Evolutionary conservation across 1,140 invertebrate genomes (phyloP).

Genomic region (Mylabris phalerata): DNA sequence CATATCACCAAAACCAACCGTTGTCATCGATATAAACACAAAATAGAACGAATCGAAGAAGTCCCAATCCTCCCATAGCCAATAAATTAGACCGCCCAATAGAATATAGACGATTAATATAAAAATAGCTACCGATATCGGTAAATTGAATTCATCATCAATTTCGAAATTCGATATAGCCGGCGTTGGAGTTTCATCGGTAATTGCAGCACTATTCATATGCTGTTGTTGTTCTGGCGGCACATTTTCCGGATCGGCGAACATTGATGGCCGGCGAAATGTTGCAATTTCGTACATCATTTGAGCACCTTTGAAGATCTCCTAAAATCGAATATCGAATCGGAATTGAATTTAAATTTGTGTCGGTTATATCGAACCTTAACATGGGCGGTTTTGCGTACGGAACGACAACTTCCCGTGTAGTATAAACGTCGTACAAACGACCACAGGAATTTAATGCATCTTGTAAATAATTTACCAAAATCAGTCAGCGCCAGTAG

Average conservation of each 20-base stretch:
- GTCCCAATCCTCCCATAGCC: slow-evolving; percentile 70
- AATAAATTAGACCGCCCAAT: slow-evolving; percentile 71
- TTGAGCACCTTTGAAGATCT: slow-evolving; percentile 75
- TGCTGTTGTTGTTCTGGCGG: background rate
- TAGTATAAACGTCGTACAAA: slow-evolving; percentile 81
- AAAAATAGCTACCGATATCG: slow-evolving; percentile 75
- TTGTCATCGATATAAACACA: slow-evolving; percentile 90
- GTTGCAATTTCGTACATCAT: slow-evolving; percentile 70
- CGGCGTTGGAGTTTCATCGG: slow-evolving; percentile 54
- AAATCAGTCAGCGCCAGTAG: slow-evolving; percentile 88
- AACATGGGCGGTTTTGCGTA: slow-evolving; percentile 63
- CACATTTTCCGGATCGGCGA: slow-evolving; percentile 31
- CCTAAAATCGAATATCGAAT: slow-evolving; percentile 46
- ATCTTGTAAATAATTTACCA: slow-evolving; percentile 84
- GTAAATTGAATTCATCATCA: slow-evolving; percentile 91
- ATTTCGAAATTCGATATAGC: slow-evolving; percentile 61
- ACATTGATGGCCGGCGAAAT: slow-evolving; percentile 61
- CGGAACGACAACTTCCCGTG: slow-evolving; percentile 73
- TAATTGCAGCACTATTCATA: background rate
- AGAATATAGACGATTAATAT: slow-evolving; percentile 81
- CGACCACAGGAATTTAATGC: slow-evolving; percentile 90
- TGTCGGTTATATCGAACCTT: slow-evolving; percentile 50
- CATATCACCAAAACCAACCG: slow-evolving; percentile 87
- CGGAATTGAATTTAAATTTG: background rate
- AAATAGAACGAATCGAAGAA: slow-evolving; percentile 91